Percentiles rank a stretch among this genome's conserved stretches.
These are phyloP conservation scores for Electrophaes corylata DNA, from an alignment of 2,888 invertebrate species.

Conservation along the genomic window DNA sequence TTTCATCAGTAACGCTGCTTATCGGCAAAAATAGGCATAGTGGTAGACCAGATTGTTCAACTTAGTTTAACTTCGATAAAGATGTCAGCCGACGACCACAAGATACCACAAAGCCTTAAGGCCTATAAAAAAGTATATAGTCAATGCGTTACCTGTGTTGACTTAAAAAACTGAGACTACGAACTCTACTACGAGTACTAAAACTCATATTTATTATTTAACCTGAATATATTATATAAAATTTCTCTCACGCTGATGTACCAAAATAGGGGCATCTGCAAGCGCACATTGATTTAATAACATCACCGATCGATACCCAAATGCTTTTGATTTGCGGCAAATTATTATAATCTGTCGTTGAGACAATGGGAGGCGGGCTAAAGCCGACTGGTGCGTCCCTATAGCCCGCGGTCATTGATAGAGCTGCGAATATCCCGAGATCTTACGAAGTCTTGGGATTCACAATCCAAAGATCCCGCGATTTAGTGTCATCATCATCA, in stretches of 20 bases:
- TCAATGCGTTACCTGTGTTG: no score
- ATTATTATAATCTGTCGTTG: conserved; percentile 77
- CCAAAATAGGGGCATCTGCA: conserved; percentile 43
- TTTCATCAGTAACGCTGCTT: no score
- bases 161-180: no score
- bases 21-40: no score
- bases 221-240: background rate
- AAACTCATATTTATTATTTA: no score
- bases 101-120: no score
- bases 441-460: background rate
- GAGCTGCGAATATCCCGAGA: conserved; percentile 9
- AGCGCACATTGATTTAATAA: conserved; percentile 71
- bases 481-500: no score
- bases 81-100: no score
- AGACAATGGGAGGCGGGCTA: conserved; percentile 76
- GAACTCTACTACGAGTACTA: no score
- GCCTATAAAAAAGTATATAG: no score
- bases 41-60: no score
- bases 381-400: conserved; percentile 47
- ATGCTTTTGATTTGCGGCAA: conserved; percentile 79
- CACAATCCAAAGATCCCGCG: conserved; percentile 7
- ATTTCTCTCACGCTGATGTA: conserved; percentile 37
- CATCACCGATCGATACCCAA: conserved; percentile 74
- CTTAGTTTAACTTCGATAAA: no score
- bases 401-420: conserved; percentile 24